phyloP scores from a whole-genome alignment of 2,888 invertebrate species.

The Amaurobius ferox region DNA sequence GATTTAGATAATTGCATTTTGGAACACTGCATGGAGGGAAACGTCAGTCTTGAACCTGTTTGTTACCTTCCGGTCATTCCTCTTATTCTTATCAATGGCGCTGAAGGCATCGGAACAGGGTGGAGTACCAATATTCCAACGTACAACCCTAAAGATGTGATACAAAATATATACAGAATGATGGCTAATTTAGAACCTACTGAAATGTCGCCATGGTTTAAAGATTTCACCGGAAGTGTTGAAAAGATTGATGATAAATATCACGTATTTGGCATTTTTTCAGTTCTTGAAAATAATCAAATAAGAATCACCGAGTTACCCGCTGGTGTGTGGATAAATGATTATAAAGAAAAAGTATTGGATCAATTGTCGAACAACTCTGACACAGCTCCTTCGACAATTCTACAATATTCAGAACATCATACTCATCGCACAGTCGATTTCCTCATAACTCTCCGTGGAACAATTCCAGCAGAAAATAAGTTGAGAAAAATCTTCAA shows the following conservation, averaged over 20 bases:
- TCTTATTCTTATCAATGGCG: constrained; percentile 97
- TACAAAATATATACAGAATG: constrained; percentile 86
- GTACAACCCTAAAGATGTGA: constrained; percentile 94
- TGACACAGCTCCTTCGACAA: no score
- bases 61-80: constrained; percentile 97
- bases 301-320: constrained; percentile 98
- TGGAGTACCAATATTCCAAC: constrained; percentile 99
- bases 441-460: no score
- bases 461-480: no score
- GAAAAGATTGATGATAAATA: constrained; percentile 85
- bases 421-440: constrained; percentile 94
- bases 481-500: constrained; percentile 83
- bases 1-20: constrained; percentile 92
- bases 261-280: constrained; percentile 87
- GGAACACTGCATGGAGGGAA: constrained; percentile 93
- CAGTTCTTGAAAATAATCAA: constrained; percentile 86
- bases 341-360: constrained; percentile 95
- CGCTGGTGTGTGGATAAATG: constrained; percentile 94
- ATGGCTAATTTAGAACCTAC: constrained; percentile 87
- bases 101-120: constrained; percentile 97
- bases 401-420: constrained; percentile 91
- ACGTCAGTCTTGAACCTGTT: constrained; percentile 93
- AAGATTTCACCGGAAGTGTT: constrained; percentile 79
- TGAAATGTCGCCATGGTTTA: constrained; percentile 80
- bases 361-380: constrained; percentile 80